These are phyloP conservation scores for Xylocopa sonorina DNA, from an alignment of 1,140 invertebrate species.

Conservation along the genomic window DNA sequence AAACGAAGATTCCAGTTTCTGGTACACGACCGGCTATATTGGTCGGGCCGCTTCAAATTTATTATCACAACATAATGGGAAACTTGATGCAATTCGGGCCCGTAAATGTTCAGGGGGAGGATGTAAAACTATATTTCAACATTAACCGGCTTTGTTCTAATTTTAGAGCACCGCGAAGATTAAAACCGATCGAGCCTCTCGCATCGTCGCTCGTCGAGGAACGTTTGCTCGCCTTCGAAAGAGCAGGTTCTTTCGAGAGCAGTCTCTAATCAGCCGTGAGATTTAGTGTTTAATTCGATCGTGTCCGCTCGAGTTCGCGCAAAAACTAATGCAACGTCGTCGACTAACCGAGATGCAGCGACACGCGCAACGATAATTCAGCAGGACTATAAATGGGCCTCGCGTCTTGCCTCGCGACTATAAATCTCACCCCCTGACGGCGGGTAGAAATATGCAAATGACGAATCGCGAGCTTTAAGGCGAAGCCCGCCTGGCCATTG, in stretches of 20 bases:
- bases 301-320: background rate
- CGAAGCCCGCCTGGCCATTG: background rate
- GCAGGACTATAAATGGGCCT: constrained; percentile 21
- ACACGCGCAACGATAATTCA: constrained; percentile 48
- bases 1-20: constrained; percentile 25
- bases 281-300: constrained; percentile 5
- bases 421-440: constrained; percentile 15
- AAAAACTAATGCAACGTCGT: constrained; percentile 13
- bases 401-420: constrained; percentile 20
- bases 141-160: too few species aligned
- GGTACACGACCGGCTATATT: background rate
- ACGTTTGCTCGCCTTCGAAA: too few species aligned
- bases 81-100: too few species aligned
- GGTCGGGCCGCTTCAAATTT: background rate
- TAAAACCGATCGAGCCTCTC: too few species aligned
- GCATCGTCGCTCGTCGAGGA: too few species aligned
- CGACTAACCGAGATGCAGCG: constrained; percentile 31
- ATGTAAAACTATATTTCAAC: background rate
- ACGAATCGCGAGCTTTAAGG: constrained; percentile 15
- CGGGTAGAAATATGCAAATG: constrained; percentile 18
- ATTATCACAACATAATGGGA: background rate
- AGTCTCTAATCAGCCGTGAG: background rate
- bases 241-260: background rate
- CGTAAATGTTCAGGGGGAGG: background rate
- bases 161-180: too few species aligned